Evolutionary conservation across 2,888 invertebrate genomes (phyloP).

Genomic region (Pammene fasciana): DNA sequence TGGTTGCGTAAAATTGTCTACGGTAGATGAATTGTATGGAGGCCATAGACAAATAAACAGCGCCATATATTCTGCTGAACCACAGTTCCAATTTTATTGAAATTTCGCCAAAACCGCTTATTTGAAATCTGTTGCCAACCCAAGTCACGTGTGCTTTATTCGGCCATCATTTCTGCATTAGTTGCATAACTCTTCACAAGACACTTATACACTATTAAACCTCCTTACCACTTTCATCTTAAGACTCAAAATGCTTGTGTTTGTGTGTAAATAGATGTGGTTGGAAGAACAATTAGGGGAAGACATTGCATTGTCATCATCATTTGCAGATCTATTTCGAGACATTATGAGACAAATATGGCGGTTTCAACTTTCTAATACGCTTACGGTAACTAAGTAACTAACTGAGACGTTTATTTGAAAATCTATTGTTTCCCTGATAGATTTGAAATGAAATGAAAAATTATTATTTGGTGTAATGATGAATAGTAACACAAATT

Average conservation of each 20-base stretch:
- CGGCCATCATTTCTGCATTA: constrained; percentile 25
- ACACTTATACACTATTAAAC: not conserved
- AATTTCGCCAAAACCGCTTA: constrained; percentile 1
- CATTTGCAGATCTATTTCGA: constrained; percentile 28
- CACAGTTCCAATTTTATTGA: not conserved
- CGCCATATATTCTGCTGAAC: not conserved
- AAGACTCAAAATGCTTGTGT: not conserved
- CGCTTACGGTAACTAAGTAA: constrained; percentile 9
- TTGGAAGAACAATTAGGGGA: constrained; percentile 15
- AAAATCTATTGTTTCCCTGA: too few relatives aligned
- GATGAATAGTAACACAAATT: too few relatives aligned
- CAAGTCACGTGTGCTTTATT: constrained; percentile 4
- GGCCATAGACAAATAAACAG: too few relatives aligned
- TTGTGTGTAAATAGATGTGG: not conserved
- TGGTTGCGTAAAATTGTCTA: too few relatives aligned
- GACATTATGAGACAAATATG: constrained; percentile 2
- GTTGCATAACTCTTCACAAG: constrained; percentile 16
- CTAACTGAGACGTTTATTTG: too few relatives aligned
- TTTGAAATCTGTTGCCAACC: constrained; percentile 14
- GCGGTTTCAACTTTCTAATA: constrained; percentile 21
- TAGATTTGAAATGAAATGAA: too few relatives aligned
- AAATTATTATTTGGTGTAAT: too few relatives aligned
- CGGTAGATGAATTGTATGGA: too few relatives aligned
- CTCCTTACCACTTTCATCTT: not conserved
- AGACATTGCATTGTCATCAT: constrained; percentile 20